A percentile compares a stretch with the other conserved stretches of the same genome.
Conservation (phyloP, 2,113 vertebrate genomes). For the Corynorhinus townsendii region DNA sequence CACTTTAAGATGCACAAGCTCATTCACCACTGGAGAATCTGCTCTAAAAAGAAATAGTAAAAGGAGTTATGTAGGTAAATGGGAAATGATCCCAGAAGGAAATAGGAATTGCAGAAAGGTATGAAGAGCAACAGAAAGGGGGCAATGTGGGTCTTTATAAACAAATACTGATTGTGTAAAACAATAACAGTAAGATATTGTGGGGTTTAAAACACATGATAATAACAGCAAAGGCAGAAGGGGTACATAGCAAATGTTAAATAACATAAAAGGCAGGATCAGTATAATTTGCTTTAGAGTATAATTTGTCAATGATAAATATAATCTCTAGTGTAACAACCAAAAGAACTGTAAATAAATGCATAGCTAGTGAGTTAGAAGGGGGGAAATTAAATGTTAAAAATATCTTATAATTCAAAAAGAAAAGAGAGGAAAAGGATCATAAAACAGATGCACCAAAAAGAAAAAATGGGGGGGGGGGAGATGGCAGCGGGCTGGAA, state of each 20-base stretch:
- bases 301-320: neutral
- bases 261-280: neutral
- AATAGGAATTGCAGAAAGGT: neutral
- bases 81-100: neutral
- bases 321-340: neutral
- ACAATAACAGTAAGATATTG: neutral
- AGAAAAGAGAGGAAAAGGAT: neutral
- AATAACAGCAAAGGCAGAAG: neutral
- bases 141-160: neutral
- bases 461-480: neutral
- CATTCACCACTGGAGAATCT: neutral
- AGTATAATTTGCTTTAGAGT: neutral
- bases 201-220: neutral
- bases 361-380: neutral
- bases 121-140: neutral
- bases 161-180: neutral
- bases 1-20: neutral
- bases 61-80: neutral
- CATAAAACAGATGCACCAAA: neutral
- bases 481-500: too few relatives aligned
- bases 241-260: neutral
- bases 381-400: neutral
- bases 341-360: neutral
- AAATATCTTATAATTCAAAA: slow-evolving; percentile 1
- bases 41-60: neutral